These are phyloP conservation scores for Ips nitidus DNA, from an alignment of 1,140 invertebrate genomes.

Conservation along the genomic window DNA sequence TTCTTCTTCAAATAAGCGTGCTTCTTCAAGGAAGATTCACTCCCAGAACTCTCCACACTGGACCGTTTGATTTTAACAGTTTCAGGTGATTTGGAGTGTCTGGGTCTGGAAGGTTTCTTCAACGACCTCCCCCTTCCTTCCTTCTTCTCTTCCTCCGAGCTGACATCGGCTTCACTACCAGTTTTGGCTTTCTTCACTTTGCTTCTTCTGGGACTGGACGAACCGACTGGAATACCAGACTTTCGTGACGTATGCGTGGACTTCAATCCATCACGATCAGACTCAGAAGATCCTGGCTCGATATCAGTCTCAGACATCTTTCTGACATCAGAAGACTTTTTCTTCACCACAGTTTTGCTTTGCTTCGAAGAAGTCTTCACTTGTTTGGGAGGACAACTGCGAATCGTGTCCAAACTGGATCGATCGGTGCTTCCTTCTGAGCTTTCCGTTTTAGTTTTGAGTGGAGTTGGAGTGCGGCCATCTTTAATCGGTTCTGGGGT, in stretches of 20 bases:
- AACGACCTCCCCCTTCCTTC: slow-evolving; percentile 1
- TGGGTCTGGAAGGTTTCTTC: slow-evolving; percentile 5
- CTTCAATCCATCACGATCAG: slow-evolving; percentile 33
- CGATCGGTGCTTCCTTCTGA: background rate
- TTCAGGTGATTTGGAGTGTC: background rate
- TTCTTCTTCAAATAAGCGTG: slow-evolving; percentile 38
- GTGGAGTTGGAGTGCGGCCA: too few species aligned
- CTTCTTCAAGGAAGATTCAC: slow-evolving; percentile 27
- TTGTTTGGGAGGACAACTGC: background rate
- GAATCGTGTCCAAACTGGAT: background rate
- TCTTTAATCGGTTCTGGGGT: too few species aligned
- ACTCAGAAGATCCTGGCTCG: slow-evolving; percentile 49
- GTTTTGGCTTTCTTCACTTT: slow-evolving; percentile 24
- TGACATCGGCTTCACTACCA: slow-evolving; percentile 46
- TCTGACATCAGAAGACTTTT: background rate
- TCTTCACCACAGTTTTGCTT: slow-evolving; percentile 22
- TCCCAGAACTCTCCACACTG: slow-evolving; percentile 13
- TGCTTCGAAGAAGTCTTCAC: background rate
- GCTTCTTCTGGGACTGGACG: slow-evolving; percentile 1
- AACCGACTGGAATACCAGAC: slow-evolving; percentile 40
- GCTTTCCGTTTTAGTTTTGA: background rate
- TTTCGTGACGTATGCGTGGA: slow-evolving; percentile 3
- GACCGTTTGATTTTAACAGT: background rate
- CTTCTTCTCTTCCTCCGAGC: slow-evolving; percentile 48
- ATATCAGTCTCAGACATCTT: slow-evolving; percentile 42